These are phyloP conservation scores for Drosophila dunni DNA, from an alignment of 1,140 invertebrate genomes.

Conservation along the genomic window DNA sequence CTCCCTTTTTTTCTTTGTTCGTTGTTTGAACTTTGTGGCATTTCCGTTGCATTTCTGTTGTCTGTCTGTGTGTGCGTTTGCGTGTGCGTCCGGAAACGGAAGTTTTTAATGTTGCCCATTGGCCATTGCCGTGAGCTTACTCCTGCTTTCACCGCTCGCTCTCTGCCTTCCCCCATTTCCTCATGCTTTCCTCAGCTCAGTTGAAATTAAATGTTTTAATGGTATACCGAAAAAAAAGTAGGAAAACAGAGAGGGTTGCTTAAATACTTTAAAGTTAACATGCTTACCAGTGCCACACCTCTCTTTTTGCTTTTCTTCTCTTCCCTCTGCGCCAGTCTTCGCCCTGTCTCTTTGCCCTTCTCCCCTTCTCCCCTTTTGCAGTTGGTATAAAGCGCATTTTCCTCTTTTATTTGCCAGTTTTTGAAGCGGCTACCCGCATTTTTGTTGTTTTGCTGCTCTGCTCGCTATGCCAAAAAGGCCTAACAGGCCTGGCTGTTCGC, in stretches of 20 bases:
- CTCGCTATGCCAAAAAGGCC: conserved; percentile 64
- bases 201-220: conserved; percentile 73
- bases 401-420: conserved; percentile 55
- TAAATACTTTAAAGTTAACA: conserved; percentile 58
- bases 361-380: conserved; percentile 7
- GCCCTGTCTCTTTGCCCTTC: neutral
- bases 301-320: neutral
- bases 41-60: conserved; percentile 80
- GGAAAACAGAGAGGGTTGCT: conserved; percentile 17
- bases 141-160: conserved; percentile 18
- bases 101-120: conserved; percentile 81
- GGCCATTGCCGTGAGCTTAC: conserved; percentile 51
- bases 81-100: conserved; percentile 71
- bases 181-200: conserved; percentile 64
- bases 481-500: conserved; percentile 49
- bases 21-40: conserved; percentile 80
- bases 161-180: conserved; percentile 4
- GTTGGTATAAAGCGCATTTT: conserved; percentile 61
- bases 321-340: neutral
- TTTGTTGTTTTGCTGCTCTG: conserved; percentile 63
- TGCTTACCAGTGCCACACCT: neutral
- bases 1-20: conserved; percentile 44
- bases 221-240: conserved; percentile 41
- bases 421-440: conserved; percentile 63
- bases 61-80: conserved; percentile 25